Percentiles rank a stretch among this genome's conserved stretches.
These are phyloP conservation scores for Ichneumoninae sp. DNA, from an alignment of 2,888 invertebrate species.

Conservation along the genomic window DNA sequence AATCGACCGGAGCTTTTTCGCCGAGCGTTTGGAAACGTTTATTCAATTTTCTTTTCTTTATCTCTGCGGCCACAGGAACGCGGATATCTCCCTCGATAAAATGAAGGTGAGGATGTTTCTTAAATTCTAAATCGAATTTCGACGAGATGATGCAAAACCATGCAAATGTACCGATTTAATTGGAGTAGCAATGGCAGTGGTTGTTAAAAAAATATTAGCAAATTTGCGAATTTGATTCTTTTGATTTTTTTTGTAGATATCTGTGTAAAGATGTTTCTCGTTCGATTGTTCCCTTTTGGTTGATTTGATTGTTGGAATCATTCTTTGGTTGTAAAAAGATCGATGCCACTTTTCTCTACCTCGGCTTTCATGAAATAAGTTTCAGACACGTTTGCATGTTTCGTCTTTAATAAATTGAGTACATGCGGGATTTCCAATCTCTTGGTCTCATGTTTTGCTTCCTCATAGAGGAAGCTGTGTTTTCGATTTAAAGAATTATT, in stretches of 20 bases:
- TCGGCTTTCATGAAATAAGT: not conserved
- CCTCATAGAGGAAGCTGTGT: too few relatives aligned
- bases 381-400: not conserved
- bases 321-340: too few relatives aligned
- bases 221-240: not conserved
- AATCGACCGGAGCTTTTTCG: not conserved
- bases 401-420: too few relatives aligned
- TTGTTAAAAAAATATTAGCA: not conserved
- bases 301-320: not conserved
- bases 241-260: not conserved
- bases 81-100: conserved; percentile 22
- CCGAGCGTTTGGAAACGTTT: not conserved
- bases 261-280: not conserved
- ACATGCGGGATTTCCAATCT: too few relatives aligned
- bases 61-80: conserved; percentile 3
- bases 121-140: not conserved
- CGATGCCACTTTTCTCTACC: too few relatives aligned
- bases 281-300: not conserved
- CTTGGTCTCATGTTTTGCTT: too few relatives aligned
- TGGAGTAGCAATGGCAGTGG: not conserved
- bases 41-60: not conserved
- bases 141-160: not conserved
- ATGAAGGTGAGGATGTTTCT: conserved; percentile 49
- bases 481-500: too few relatives aligned
- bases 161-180: not conserved